Evolutionary conservation across 2,888 invertebrate genomes (phyloP), one percentile per base, ranked within the genome.

Genomic region (Dryadula phaetusa): DNA sequence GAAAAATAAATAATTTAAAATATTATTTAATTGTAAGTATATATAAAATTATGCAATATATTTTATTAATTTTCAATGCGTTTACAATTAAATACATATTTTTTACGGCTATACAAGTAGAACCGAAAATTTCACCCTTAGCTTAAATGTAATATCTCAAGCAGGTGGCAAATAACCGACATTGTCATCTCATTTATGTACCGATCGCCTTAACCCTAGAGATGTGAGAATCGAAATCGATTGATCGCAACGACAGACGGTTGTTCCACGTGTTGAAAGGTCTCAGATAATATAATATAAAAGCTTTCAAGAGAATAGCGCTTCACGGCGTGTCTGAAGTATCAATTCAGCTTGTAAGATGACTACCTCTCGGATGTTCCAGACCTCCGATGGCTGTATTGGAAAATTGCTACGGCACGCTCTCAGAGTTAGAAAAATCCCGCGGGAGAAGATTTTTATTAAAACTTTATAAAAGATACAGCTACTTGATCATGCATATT

Each of bases 261-360:
- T 89, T n/a, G n/a, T 78, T 77, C 88, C 89, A 89, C 88, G 88
- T 89, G 87, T 89, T 80, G 80, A 82, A 87, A 90, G 88, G 87
- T 89, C 87, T 88, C 85, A 86, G 88, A 90, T 92, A 92, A 92
- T 92, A 90, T 90, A 90, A 92, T 91, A 91, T 89, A 90, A 90
- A 91, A 92, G 89, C 92, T 92, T 91, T 92, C 90, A 91, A 90
- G 86, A 90, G 88, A 90, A 90, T 87, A 87, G 86, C 87, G 86
- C 84, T 87, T 83, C 82, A 84, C 84, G 77, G 84, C 82, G 84
- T 84, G 90, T 90, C 90, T 92, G 88, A 90, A 92, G 90, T 90
- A 91, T 90, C 90, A 91, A 90, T 91, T 90, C 89, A 86, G 84
- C 86, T 89, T 90, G 90, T 90, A 88, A 90, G 83, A 84, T 82